Evolutionary conservation across 2,113 vertebrate species (phyloP).

Genomic region (Morone saxatilis): DNA sequence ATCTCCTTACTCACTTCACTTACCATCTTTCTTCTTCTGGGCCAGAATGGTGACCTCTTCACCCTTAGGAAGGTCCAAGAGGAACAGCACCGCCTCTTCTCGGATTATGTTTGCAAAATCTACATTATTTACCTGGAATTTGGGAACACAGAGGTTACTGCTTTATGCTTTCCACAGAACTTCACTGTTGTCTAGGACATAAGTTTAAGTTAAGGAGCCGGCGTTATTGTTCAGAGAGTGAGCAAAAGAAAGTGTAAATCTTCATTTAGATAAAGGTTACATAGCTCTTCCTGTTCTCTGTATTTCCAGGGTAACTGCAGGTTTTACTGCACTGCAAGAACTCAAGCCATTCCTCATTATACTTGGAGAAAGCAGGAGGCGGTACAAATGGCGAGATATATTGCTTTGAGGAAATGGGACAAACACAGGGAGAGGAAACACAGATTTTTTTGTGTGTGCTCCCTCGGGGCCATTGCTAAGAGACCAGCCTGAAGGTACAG

Average conservation of each 20-base stretch:
- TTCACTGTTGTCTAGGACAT: background rate
- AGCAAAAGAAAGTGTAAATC: constrained; percentile 11
- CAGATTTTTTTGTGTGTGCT: constrained; percentile 61
- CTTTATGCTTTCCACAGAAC: constrained; percentile 6
- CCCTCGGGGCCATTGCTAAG: constrained; percentile 65
- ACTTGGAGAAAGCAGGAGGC: constrained; percentile 51
- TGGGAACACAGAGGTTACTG: constrained; percentile 24
- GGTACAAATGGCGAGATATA: constrained; percentile 68
- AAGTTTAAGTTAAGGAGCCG: background rate
- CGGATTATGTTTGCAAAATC: constrained; percentile 99
- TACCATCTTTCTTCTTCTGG: constrained; percentile 98
- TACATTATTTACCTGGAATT: constrained; percentile 95
- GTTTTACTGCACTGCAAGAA: constrained; percentile 64
- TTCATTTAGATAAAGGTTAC: constrained; percentile 43
- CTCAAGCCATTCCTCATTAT: constrained; percentile 56
- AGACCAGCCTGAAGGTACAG: constrained; percentile 67
- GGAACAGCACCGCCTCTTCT: constrained; percentile 97
- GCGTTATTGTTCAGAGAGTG: background rate
- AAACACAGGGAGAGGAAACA: constrained; percentile 73
- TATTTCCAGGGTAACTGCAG: constrained; percentile 51
- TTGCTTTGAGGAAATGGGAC: constrained; percentile 60
- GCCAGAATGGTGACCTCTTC: constrained; percentile 99
- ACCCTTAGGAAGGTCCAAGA: constrained; percentile 96
- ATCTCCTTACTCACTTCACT: constrained; percentile 60
- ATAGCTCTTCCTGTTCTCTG: constrained; percentile 36